Conservation (phyloP, 2,797 vertebrate species). For the Typhlichthys eigenmanni region DNA sequence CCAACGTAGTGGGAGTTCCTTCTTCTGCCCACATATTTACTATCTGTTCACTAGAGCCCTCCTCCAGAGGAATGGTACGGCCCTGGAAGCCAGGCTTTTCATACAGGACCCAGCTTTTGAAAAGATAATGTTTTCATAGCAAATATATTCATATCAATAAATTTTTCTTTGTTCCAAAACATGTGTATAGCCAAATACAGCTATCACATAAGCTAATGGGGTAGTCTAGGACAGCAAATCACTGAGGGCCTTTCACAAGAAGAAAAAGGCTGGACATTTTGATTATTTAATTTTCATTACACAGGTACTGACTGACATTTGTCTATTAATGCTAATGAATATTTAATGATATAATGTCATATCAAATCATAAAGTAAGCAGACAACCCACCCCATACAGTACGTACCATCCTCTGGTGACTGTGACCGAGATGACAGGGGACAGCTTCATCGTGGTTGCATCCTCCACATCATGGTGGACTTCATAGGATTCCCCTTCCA, state of each 20-base stretch:
- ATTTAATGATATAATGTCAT: neutral
- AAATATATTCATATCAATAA: too few species aligned
- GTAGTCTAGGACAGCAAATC: conserved; percentile 2
- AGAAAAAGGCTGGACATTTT: neutral
- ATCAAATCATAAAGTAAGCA: neutral
- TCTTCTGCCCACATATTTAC: conserved; percentile 84
- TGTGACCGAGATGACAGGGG: conserved; percentile 84
- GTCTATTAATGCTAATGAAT: neutral
- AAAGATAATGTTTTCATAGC: conserved; percentile 5
- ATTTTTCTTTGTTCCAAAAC: too few species aligned
- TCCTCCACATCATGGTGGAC: conserved; percentile 82
- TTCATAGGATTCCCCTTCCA: conserved; percentile 79
- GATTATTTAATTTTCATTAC: too few species aligned
- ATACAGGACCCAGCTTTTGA: conserved; percentile 91
- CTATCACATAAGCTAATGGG: neutral
- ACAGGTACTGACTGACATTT: too few species aligned
- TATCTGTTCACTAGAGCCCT: conserved; percentile 85
- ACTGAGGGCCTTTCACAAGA: neutral
- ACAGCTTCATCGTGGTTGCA: conserved; percentile 83
- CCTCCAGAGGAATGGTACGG: conserved; percentile 86
- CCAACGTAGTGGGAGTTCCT: conserved; percentile 58
- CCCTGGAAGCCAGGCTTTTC: conserved; percentile 95
- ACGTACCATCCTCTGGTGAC: conserved; percentile 93
- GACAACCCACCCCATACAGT: neutral
- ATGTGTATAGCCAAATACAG: neutral